Evolutionary conservation across 2,888 invertebrate species (phyloP).

Genomic region (Tiliacea aurago): DNA sequence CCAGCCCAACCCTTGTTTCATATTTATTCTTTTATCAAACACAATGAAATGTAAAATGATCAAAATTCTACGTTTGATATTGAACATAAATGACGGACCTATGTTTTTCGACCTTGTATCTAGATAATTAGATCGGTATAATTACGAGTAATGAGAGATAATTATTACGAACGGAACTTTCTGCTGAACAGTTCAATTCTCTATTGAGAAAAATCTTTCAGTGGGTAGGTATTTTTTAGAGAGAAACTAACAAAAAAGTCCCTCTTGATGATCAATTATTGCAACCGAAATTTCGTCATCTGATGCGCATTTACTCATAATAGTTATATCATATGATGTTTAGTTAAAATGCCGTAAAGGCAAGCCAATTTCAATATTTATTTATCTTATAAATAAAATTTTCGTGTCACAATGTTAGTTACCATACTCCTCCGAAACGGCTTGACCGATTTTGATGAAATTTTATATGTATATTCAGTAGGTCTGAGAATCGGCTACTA

Average conservation of each 20-base stretch:
- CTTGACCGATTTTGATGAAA: too few species aligned
- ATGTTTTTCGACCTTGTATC: slow-evolving; percentile 49
- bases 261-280: neutral
- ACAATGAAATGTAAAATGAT: slow-evolving; percentile 4
- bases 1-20: neutral
- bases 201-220: neutral
- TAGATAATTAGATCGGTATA: slow-evolving; percentile 28
- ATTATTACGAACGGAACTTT: slow-evolving; percentile 21
- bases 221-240: neutral
- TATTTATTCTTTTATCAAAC: neutral
- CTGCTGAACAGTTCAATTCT: neutral
- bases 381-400: too few species aligned
- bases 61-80: slow-evolving; percentile 8
- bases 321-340: neutral
- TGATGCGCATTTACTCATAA: neutral
- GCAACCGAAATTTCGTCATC: neutral
- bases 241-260: neutral
- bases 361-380: neutral
- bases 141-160: slow-evolving; percentile 28
- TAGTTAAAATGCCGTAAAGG: neutral
- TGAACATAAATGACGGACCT: slow-evolving; percentile 13
- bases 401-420: too few species aligned
- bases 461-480: too few species aligned
- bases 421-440: too few species aligned
- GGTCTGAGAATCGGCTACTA: too few species aligned